These are phyloP conservation scores for Drosophila sp. DNA, from an alignment of 1,140 invertebrate species.

Conservation along the genomic window DNA sequence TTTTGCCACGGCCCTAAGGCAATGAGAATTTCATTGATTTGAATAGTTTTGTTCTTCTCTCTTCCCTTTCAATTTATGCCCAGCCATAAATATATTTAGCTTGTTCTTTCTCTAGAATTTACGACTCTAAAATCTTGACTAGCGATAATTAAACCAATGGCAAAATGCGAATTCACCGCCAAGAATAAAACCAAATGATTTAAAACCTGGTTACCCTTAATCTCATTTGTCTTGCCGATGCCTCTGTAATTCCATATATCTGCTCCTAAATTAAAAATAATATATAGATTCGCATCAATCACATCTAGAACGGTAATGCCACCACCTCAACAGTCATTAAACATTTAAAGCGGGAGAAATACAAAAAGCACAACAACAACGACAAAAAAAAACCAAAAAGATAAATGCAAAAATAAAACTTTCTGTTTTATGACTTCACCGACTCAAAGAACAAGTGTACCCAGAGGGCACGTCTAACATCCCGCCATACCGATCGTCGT, in stretches of 20 bases:
- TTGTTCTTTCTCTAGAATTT: slow-evolving; percentile 61
- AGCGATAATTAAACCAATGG: slow-evolving; percentile 69
- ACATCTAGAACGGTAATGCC: background rate
- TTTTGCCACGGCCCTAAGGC: slow-evolving; percentile 57
- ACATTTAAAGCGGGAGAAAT: background rate
- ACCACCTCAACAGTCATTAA: slow-evolving; percentile 10
- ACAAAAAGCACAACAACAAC: too few relatives aligned
- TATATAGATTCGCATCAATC: slow-evolving; percentile 9
- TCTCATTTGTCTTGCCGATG: slow-evolving; percentile 43
- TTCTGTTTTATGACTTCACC: slow-evolving; percentile 16
- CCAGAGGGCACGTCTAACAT: too few relatives aligned
- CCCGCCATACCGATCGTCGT: too few relatives aligned
- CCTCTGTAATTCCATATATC: slow-evolving; percentile 44
- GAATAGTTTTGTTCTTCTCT: slow-evolving; percentile 56
- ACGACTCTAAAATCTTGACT: slow-evolving; percentile 67
- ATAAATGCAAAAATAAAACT: background rate
- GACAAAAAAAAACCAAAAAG: background rate
- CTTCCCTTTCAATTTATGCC: slow-evolving; percentile 67
- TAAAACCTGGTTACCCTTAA: slow-evolving; percentile 39
- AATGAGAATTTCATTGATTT: slow-evolving; percentile 79
- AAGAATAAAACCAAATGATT: slow-evolving; percentile 74
- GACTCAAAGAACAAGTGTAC: slow-evolving; percentile 17
- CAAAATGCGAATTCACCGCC: slow-evolving; percentile 28
- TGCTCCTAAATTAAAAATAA: slow-evolving; percentile 19
- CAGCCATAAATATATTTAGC: slow-evolving; percentile 42